These are phyloP conservation scores for Drosophila rufa DNA, from an alignment of 1,140 invertebrate genomes.

Conservation along the genomic window DNA sequence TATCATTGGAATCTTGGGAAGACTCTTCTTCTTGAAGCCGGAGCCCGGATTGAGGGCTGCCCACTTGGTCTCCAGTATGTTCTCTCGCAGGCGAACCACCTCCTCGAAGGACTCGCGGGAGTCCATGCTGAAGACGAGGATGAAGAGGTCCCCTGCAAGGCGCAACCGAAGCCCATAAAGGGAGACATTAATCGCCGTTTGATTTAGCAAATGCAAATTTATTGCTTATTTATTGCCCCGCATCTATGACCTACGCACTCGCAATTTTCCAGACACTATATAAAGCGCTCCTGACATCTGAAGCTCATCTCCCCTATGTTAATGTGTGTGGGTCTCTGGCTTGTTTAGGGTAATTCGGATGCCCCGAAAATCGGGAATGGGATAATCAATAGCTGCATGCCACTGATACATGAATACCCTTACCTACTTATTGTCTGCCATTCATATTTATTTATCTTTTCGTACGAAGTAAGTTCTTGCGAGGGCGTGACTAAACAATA, in stretches of 20 bases:
- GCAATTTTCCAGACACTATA: slow-evolving; percentile 53
- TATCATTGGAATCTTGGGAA: slow-evolving; percentile 91
- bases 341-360: slow-evolving; percentile 42
- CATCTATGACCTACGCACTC: slow-evolving; percentile 44
- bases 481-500: slow-evolving; percentile 33
- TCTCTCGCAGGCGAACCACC: slow-evolving; percentile 91
- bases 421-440: slow-evolving; percentile 12
- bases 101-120: slow-evolving; percentile 94
- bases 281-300: slow-evolving; percentile 44
- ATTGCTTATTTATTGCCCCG: slow-evolving; percentile 68
- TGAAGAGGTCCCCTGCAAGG: slow-evolving; percentile 92
- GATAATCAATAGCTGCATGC: slow-evolving; percentile 41
- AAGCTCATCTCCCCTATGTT: slow-evolving; percentile 48
- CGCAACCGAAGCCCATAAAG: slow-evolving; percentile 42
- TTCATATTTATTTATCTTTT: slow-evolving; percentile 29
- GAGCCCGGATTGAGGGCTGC: slow-evolving; percentile 88
- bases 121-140: slow-evolving; percentile 94
- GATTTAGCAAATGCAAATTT: slow-evolving; percentile 78
- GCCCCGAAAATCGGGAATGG: slow-evolving; percentile 8
- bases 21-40: slow-evolving; percentile 87
- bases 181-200: slow-evolving; percentile 60
- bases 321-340: slow-evolving; percentile 24
- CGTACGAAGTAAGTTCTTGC: not conserved
- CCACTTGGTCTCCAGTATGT: slow-evolving; percentile 92
- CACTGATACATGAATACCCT: slow-evolving; percentile 28